A percentile compares a stretch with the other conserved stretches of the same genome.
Evolutionary conservation across 2,888 invertebrate species (phyloP).

Genomic region (Andrena dorsata): DNA sequence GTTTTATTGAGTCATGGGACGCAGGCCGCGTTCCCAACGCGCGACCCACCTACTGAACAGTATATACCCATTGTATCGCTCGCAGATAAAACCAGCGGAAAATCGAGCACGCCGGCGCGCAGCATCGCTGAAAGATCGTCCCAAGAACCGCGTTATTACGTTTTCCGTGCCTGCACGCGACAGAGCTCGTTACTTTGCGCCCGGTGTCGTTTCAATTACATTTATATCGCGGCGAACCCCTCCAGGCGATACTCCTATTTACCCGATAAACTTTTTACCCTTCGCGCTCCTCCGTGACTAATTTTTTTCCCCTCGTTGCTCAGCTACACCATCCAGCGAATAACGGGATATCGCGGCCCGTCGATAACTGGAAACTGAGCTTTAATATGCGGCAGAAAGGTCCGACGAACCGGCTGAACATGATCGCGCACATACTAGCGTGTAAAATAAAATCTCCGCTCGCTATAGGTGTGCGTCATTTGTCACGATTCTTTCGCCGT

Average conservation of each 20-base stretch:
- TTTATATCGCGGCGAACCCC: constrained; percentile 11
- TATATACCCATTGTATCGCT: not conserved
- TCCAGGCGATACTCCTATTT: not conserved
- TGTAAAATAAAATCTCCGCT: not conserved
- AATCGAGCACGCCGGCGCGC: constrained; percentile 23
- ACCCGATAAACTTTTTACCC: constrained; percentile 5
- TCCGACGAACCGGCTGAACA: not conserved
- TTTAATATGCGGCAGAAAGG: not conserved
- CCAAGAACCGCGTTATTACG: constrained; percentile 23
- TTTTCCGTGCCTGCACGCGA: constrained; percentile 6
- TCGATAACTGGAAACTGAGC: not conserved
- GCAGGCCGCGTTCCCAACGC: constrained; percentile 24
- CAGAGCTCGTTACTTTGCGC: constrained; percentile 43
- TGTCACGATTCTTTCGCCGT: not conserved
- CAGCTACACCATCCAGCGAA: not conserved
- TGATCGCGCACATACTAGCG: not conserved
- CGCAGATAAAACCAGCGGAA: constrained; percentile 14
- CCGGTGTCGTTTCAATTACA: constrained; percentile 27
- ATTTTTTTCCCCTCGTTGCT: not conserved
- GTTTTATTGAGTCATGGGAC: constrained; percentile 43
- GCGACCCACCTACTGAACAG: not conserved
- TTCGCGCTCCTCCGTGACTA: not conserved
- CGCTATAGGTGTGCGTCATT: not conserved
- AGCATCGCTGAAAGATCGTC: constrained; percentile 10
- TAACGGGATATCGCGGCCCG: not conserved